Percentiles rank a stretch among this genome's conserved stretches.
Evolutionary conservation across 1,140 invertebrate genomes (phyloP).

Genomic region (Littorina saxatilis): DNA sequence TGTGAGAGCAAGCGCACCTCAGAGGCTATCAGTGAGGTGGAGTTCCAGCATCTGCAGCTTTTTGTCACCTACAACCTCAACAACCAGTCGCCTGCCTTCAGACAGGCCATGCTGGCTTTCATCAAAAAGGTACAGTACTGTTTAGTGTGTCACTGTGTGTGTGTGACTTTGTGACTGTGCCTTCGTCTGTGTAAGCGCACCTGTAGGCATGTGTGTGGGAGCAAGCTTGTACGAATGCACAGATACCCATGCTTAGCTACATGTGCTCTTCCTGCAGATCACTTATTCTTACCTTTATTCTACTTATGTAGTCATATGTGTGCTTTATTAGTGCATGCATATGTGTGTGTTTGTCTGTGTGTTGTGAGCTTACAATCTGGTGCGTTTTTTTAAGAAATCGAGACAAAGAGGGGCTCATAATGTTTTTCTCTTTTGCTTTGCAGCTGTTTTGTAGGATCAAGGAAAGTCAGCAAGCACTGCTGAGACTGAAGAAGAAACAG

Average conservation of each 20-base stretch:
- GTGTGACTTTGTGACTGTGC: no score
- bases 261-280: no score
- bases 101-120: constrained; percentile 75
- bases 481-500: constrained; percentile 43
- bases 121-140: constrained; percentile 75
- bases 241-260: no score
- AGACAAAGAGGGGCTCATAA: no score
- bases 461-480: constrained; percentile 66
- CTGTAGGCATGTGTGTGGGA: no score
- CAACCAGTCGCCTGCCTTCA: constrained; percentile 81
- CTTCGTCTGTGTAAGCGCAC: no score
- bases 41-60: constrained; percentile 82
- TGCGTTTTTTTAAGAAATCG: no score
- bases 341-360: constrained; percentile 11
- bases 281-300: no score
- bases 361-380: no score
- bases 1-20: constrained; percentile 87
- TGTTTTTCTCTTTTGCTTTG: constrained; percentile 45
- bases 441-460: constrained; percentile 73
- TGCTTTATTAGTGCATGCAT: background rate
- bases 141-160: background rate
- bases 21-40: constrained; percentile 79
- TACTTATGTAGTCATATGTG: no score
- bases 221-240: no score
- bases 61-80: constrained; percentile 85